Conservation (phyloP, 2,797 vertebrate genomes). For the Columba guinea region DNA sequence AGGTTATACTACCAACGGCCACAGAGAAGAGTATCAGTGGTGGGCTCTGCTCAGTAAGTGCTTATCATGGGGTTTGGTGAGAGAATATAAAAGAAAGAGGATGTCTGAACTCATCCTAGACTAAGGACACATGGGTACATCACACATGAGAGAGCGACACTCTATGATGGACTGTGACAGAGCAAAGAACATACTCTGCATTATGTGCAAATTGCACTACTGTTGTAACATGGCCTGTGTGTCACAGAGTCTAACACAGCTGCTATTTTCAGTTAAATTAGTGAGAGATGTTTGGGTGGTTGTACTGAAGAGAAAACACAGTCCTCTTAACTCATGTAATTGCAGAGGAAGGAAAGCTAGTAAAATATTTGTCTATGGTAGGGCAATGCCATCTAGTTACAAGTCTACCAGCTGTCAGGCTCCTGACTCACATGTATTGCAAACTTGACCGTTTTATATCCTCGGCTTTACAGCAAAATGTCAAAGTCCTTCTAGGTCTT, state of each 20-base stretch:
- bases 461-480: background rate
- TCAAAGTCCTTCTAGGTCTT: conserved; percentile 25
- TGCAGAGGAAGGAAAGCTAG: background rate
- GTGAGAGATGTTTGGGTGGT: background rate
- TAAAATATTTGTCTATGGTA: conserved; percentile 57
- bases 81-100: background rate
- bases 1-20: background rate
- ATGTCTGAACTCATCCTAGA: background rate
- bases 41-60: background rate
- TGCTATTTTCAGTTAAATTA: background rate
- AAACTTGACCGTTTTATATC: conserved; percentile 26
- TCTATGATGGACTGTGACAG: background rate
- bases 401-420: conserved; percentile 51
- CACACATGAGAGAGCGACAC: accelerated
- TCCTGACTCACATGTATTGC: conserved; percentile 16
- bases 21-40: background rate
- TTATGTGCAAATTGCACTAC: accelerated
- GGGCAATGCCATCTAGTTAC: conserved; percentile 30
- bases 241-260: background rate
- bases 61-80: background rate
- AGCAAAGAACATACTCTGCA: background rate
- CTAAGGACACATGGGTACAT: accelerated
- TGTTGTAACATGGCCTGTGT: background rate
- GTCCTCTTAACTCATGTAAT: background rate
- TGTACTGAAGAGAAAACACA: background rate